Conservation (phyloP, 1,140 invertebrate species). For the Ridgeia piscesae region DNA sequence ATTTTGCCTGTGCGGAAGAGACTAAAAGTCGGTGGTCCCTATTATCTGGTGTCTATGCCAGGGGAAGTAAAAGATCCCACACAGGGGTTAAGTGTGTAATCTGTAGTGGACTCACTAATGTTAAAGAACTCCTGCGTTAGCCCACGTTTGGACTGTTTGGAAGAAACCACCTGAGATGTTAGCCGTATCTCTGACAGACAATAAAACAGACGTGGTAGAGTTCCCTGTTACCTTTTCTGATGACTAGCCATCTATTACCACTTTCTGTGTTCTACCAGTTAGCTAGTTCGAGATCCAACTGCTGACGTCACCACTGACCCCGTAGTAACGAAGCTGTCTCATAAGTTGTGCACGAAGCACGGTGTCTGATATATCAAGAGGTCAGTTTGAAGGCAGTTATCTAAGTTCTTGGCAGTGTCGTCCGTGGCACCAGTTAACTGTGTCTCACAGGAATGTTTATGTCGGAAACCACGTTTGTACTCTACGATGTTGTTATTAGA, state of each 20-base stretch:
- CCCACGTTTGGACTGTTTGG: too few species aligned
- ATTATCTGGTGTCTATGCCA: too few species aligned
- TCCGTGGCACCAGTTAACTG: background rate
- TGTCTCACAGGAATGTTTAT: background rate
- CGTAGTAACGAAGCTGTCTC: background rate
- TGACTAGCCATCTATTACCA: background rate
- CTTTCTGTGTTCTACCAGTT: background rate
- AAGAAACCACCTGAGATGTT: too few species aligned
- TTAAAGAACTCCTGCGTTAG: too few species aligned
- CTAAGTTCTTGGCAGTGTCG: background rate
- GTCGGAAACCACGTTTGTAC: background rate
- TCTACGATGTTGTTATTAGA: background rate
- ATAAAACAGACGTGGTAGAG: background rate
- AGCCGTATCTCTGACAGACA: too few species aligned
- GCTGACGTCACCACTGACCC: background rate
- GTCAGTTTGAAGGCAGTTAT: background rate
- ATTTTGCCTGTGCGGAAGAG: too few species aligned
- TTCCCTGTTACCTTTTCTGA: background rate
- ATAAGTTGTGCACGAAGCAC: background rate
- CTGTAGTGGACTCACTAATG: too few species aligned
- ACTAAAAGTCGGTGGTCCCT: too few species aligned
- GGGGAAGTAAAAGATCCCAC: too few species aligned
- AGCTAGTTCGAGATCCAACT: background rate
- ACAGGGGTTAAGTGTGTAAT: too few species aligned
- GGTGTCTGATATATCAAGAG: background rate